These are phyloP conservation scores for Tonatia bakeri DNA, from an alignment of 2,113 vertebrate genomes.

Conservation along the genomic window DNA sequence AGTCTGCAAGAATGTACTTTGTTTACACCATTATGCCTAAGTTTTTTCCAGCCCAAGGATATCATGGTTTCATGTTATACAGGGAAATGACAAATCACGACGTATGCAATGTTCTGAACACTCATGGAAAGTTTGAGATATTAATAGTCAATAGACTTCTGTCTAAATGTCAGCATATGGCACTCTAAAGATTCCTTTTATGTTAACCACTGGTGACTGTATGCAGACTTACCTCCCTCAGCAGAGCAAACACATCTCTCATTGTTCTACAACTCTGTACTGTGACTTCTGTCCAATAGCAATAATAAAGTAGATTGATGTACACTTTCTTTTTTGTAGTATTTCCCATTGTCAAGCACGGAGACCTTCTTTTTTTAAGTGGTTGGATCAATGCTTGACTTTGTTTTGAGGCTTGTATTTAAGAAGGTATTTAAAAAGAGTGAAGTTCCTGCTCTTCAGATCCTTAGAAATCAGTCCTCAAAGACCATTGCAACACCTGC, in stretches of 20 bases:
- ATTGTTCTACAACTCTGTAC: constrained; percentile 62
- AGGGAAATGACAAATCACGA: constrained; percentile 31
- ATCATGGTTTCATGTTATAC: not conserved
- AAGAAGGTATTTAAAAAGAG: constrained; percentile 77
- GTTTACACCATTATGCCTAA: not conserved
- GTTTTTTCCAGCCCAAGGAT: not conserved
- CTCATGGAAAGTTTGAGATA: constrained; percentile 46
- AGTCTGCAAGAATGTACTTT: constrained; percentile 26
- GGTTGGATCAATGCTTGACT: constrained; percentile 77
- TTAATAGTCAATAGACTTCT: constrained; percentile 39
- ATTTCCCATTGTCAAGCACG: constrained; percentile 72
- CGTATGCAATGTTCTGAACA: not conserved
- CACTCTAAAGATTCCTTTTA: constrained; percentile 70
- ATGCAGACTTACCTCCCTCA: constrained; percentile 70
- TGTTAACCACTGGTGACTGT: constrained; percentile 56
- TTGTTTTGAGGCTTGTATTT: constrained; percentile 80
- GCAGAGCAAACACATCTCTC: constrained; percentile 52
- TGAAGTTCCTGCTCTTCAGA: constrained; percentile 75
- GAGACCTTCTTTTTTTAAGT: constrained; percentile 74
- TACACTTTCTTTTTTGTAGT: constrained; percentile 75
- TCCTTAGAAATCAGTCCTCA: constrained; percentile 79
- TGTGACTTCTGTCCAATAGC: constrained; percentile 70
- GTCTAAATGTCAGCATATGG: constrained; percentile 42
- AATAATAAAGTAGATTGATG: constrained; percentile 76
- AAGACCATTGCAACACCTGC: constrained; percentile 74